Conservation (phyloP, 2,113 vertebrate genomes). For the Stomatorhinus ivindoensis region DNA sequence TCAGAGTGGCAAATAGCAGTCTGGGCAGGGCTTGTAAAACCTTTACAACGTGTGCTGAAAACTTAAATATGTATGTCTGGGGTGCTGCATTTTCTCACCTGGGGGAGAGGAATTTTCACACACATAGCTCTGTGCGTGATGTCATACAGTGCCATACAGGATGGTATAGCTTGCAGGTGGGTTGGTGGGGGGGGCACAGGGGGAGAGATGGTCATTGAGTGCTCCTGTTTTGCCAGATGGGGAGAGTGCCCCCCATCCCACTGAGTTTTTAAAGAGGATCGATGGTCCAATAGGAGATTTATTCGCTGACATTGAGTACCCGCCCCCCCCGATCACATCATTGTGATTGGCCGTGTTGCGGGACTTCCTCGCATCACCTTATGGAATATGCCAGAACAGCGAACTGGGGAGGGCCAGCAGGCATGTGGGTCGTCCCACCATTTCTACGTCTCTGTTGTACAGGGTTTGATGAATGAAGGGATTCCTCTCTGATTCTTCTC, state of each 20-base stretch:
- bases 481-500: slow-evolving; percentile 28
- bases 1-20: slow-evolving; percentile 8
- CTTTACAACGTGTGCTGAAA: neutral
- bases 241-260: neutral
- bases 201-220: neutral
- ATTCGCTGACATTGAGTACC: neutral
- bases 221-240: neutral
- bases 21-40: neutral
- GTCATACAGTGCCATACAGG: neutral
- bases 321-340: neutral
- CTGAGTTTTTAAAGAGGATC: neutral
- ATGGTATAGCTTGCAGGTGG: neutral
- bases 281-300: neutral
- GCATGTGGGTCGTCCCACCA: neutral
- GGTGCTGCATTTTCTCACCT: neutral
- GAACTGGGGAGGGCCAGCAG: neutral
- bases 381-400: neutral
- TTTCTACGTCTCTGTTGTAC: neutral
- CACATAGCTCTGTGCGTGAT: neutral
- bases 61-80: neutral
- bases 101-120: neutral
- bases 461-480: neutral
- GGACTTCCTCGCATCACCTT: neutral
- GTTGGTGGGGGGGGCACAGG: neutral
- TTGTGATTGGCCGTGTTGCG: neutral